phyloP scores from a whole-genome alignment of 2,888 invertebrate species.

The Caenorhabditis wallacei region DNA sequence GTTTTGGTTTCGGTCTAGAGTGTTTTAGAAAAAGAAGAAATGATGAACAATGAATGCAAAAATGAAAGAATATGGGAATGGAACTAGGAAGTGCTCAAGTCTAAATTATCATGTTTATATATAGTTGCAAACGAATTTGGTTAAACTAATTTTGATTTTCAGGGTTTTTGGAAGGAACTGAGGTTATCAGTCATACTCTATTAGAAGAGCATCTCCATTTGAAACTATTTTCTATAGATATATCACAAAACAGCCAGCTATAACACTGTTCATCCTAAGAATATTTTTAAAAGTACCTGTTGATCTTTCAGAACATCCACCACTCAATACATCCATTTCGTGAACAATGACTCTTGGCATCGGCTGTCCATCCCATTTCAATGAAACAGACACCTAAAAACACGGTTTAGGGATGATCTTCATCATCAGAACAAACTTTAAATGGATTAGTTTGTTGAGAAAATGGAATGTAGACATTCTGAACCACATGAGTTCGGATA shows the following conservation, averaged over 20 bases:
- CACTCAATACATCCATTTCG: slow-evolving; percentile 61
- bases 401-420: not conserved
- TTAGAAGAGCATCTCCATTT: too few relatives aligned
- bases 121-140: not conserved
- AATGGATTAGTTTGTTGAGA: slow-evolving; percentile 31
- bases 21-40: slow-evolving; percentile 9
- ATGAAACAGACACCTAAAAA: slow-evolving; percentile 39
- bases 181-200: too few relatives aligned
- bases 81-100: slow-evolving; percentile 13
- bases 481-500: slow-evolving; percentile 59
- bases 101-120: not conserved
- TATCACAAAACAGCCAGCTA: too few relatives aligned
- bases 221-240: too few relatives aligned
- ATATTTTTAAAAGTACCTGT: slow-evolving; percentile 55
- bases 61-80: not conserved
- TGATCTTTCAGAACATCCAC: slow-evolving; percentile 58
- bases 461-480: slow-evolving; percentile 60
- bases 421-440: slow-evolving; percentile 15
- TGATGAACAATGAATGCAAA: slow-evolving; percentile 27
- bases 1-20: slow-evolving; percentile 26
- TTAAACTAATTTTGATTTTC: too few relatives aligned
- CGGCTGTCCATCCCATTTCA: slow-evolving; percentile 56
- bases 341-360: slow-evolving; percentile 66
- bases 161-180: too few relatives aligned
- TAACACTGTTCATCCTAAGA: too few relatives aligned